Base-by-base conservation (phyloP, 2,113 vertebrate genomes). In the Leucopsar rothschildi region DNA sequence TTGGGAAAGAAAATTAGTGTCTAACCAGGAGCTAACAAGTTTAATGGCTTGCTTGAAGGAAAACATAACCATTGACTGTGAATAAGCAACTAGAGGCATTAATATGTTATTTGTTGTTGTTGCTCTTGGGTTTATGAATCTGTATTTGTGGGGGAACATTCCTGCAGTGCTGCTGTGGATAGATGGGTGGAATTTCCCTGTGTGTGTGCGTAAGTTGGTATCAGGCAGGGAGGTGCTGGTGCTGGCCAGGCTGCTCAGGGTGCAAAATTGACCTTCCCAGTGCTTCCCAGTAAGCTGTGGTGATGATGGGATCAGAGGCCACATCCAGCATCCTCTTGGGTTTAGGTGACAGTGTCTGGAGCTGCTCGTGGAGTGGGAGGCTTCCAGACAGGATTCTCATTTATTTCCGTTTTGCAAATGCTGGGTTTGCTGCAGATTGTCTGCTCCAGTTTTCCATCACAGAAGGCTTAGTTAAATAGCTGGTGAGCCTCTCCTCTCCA, bases 21-120 rank as follows among this genome's bases (percentile, higher is more conserved):
- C 93, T 96, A 96, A 94, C 92, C 92, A 93, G 93, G 83, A 95
- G 89, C 96, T 96, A 97, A 96, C 88, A 96, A 96, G 96, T 97
- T 95, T 96, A 96, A 97, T 95, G 95, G 93, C 88, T 96, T 87
- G 93, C 95, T 96, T 64, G 95, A 79, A 97, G 96, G 96, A 79
- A 90, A 93, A 93, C 88, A 59, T 84, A 88, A 82, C 88, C 77
- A 70, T 85, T 47, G 94, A 82, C 93, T 93, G 95, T 94, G 95
- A 93, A 96, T 94, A 93, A 88, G 83, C 82, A 91, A 94, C 94
- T 35, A 65, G 69, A 82, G 82, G 94, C 90, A 91, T 92, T 95
- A 82, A 92, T 78, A 55, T 65, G 70, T 22, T 39, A 69, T 27
- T 53, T 66, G 61, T 23, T 83, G 35, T 10, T 66, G 61, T 23